Percentiles rank a stretch among this genome's conserved stretches.
Evolutionary conservation across 2,888 invertebrate genomes (phyloP).

Genomic region (Pantelozetes paolii): DNA sequence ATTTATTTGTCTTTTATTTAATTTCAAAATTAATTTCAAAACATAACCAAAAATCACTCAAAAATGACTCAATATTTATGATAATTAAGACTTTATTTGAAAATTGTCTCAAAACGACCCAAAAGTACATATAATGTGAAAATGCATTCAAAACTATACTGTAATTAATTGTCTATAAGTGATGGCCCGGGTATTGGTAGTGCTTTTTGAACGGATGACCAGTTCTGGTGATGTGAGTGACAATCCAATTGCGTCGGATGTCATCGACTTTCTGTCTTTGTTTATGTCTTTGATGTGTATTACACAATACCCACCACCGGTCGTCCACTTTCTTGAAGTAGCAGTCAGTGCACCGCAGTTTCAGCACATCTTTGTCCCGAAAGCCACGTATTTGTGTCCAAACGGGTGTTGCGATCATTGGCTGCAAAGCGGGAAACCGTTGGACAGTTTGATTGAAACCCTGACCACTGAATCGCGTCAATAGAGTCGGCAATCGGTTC

Average conservation of each 20-base stretch:
- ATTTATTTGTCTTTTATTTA: neutral
- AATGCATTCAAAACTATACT: neutral
- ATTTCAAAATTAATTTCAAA: constrained; percentile 4
- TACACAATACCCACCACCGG: constrained; percentile 68
- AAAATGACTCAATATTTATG: constrained; percentile 12
- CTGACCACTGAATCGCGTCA: neutral
- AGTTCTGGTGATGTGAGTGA: constrained; percentile 70
- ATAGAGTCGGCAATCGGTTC: constrained; percentile 1
- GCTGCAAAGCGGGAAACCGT: neutral
- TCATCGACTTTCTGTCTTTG: constrained; percentile 68
- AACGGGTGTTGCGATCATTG: constrained; percentile 21
- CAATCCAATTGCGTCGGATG: constrained; percentile 67
- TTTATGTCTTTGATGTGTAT: constrained; percentile 72
- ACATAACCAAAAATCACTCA: neutral
- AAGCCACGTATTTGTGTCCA: constrained; percentile 59
- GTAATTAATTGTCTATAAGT: constrained; percentile 12
- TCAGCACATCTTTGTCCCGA: constrained; percentile 67
- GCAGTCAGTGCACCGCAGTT: constrained; percentile 72
- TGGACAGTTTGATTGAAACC: neutral
- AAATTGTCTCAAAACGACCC: neutral
- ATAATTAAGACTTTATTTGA: neutral
- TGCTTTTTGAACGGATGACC: constrained; percentile 43
- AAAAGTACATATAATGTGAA: constrained; percentile 1
- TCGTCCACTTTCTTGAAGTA: constrained; percentile 66
- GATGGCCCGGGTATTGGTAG: constrained; percentile 38